Evolutionary conservation across 2,797 vertebrate genomes (phyloP), one percentile per base, ranked within the genome.

Genomic region (Poecilia velifera): DNA sequence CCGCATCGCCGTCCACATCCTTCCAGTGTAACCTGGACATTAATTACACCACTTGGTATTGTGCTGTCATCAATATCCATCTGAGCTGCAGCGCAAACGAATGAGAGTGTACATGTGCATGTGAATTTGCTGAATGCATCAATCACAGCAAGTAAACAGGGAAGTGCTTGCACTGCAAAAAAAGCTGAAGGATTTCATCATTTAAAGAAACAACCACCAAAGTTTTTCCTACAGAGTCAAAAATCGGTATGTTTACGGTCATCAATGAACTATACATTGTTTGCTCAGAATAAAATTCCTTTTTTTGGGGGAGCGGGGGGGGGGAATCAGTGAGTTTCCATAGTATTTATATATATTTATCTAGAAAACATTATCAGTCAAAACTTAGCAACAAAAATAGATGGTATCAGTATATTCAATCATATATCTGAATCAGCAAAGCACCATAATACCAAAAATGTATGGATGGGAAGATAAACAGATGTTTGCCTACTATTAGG

Each of bases 31-130:
- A 95, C 93, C 91, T 89, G 86, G 84, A 82, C 94, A 95, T 96
- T 96, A 94, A 96, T 95, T 96, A 95, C 93, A 93, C 91, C 92
- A 87, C 94, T 93, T 93, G 93, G 88, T 93, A 93, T 93, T 93
- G 92, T 91, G 77, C 90, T 74, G 90, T 95, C 94, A 95, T 96
- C 95, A 94, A 94, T 95, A 94, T 88, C 86, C 80, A 87, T 92
- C 92, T 88, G 88, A 79, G 83, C 78, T 46, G 25, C 18, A 9
- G 82, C 72, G 73, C 80, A 39, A 74, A 78, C 79, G 74, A 47
- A 43, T 31, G 13, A 36, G 45, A 22, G 75, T 53, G 74, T 53
- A 47, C 71, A 41, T 31, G 78, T 76, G 45, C 72, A 66, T 46
- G 73, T 53, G 78, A 51, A 70, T 83, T 78, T 84, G 83, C 78